These are phyloP conservation scores for Bombus pascuorum DNA, from an alignment of 1,140 invertebrate species.

Conservation along the genomic window DNA sequence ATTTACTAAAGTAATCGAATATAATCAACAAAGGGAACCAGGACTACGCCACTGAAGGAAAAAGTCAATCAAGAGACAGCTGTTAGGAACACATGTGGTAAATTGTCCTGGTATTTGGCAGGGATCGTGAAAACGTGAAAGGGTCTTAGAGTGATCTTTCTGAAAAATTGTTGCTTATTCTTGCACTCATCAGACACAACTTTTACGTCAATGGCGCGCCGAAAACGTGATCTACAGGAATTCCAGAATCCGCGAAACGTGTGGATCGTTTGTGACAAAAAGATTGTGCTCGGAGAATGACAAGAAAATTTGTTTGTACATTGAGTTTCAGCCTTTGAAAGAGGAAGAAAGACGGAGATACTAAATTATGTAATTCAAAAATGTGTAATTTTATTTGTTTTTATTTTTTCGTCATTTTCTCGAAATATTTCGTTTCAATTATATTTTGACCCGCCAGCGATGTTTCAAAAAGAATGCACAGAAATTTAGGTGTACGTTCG, in stretches of 20 bases:
- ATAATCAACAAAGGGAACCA: background rate
- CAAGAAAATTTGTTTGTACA: background rate
- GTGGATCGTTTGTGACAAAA: background rate
- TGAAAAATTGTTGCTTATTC: background rate
- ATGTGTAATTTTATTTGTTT: no score
- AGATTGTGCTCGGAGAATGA: background rate
- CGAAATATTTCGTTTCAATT: no score
- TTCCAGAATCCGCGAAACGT: background rate
- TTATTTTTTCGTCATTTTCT: no score
- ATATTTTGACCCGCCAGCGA: no score
- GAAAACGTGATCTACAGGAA: background rate
- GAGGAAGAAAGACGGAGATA: no score
- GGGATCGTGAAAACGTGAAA: background rate
- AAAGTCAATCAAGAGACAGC: background rate
- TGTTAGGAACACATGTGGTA: background rate
- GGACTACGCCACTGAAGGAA: background rate
- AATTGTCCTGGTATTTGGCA: no score
- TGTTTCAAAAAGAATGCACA: no score
- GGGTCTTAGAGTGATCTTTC: background rate
- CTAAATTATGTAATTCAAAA: no score
- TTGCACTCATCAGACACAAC: background rate
- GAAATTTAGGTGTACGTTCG: no score
- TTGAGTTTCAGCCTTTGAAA: no score
- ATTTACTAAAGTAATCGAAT: background rate
- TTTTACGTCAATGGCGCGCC: background rate